Percentiles rank a stretch among this genome's conserved stretches.
phyloP scores from a whole-genome alignment of 2,888 invertebrate species.

The Agrypnus murinus region DNA sequence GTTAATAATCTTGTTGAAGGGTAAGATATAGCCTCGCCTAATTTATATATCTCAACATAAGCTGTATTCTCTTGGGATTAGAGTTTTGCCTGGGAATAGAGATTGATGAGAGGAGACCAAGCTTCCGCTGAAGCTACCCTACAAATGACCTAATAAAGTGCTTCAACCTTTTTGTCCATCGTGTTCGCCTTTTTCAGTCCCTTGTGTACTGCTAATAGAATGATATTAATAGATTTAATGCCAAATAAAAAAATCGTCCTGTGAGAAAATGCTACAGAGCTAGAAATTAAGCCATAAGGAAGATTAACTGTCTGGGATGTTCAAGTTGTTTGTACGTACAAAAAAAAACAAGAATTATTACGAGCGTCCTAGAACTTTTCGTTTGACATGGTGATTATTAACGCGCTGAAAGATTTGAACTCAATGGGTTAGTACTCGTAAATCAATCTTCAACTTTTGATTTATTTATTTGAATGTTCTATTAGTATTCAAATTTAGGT shows the following conservation, averaged over 20 bases:
- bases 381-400: too few relatives aligned
- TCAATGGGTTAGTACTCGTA: too few relatives aligned
- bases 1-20: constrained; percentile 18
- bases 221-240: constrained; percentile 7
- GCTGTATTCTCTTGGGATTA: constrained; percentile 25
- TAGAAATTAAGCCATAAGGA: too few relatives aligned
- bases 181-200: constrained; percentile 4
- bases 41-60: constrained; percentile 27
- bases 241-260: background rate
- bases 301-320: too few relatives aligned
- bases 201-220: constrained; percentile 9
- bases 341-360: too few relatives aligned
- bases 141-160: constrained; percentile 30
- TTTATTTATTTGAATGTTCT: too few relatives aligned
- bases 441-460: too few relatives aligned
- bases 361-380: too few relatives aligned
- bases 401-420: too few relatives aligned
- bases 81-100: constrained; percentile 25
- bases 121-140: constrained; percentile 22
- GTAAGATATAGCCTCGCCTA: constrained; percentile 5
- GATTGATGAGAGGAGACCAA: constrained; percentile 31
- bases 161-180: constrained; percentile 22
- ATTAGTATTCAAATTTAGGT: too few relatives aligned
- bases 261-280: too few relatives aligned
- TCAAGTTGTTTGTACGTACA: too few relatives aligned